Conservation (phyloP, 2,888 invertebrate species). For the Suillia variegata region DNA sequence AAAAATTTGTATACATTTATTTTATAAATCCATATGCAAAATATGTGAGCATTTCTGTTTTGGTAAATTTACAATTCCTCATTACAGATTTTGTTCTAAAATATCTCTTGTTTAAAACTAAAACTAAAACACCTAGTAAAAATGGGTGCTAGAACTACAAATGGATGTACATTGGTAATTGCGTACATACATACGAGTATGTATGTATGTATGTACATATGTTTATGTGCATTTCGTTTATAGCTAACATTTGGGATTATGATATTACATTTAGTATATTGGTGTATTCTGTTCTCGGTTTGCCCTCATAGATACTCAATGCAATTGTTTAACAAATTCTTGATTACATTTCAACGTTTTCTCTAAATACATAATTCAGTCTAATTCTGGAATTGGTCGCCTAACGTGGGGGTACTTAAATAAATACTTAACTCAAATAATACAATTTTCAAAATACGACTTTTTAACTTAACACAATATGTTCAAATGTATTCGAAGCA, state of each 20-base stretch:
- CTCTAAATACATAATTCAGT: slow-evolving; percentile 46
- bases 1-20: background rate
- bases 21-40: background rate
- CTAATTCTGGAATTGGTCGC: slow-evolving; percentile 55
- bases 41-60: background rate
- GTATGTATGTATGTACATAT: slow-evolving; percentile 28
- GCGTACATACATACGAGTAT: no score
- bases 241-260: slow-evolving; percentile 27
- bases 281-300: slow-evolving; percentile 23
- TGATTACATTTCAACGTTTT: background rate
- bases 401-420: slow-evolving; percentile 32
- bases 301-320: no score
- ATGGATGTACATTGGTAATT: slow-evolving; percentile 36
- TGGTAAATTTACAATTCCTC: no score
- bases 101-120: background rate
- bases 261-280: slow-evolving; percentile 23
- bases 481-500: slow-evolving; percentile 2
- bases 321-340: no score
- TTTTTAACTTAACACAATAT: slow-evolving; percentile 2
- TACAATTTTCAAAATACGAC: slow-evolving; percentile 16
- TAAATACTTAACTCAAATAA: slow-evolving; percentile 31
- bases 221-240: background rate
- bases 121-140: slow-evolving; percentile 12
- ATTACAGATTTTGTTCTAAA: no score
- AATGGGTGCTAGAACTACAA: slow-evolving; percentile 40